phyloP scores from a whole-genome alignment of 2,113 vertebrate genomes.

The Macquaria australasica region DNA sequence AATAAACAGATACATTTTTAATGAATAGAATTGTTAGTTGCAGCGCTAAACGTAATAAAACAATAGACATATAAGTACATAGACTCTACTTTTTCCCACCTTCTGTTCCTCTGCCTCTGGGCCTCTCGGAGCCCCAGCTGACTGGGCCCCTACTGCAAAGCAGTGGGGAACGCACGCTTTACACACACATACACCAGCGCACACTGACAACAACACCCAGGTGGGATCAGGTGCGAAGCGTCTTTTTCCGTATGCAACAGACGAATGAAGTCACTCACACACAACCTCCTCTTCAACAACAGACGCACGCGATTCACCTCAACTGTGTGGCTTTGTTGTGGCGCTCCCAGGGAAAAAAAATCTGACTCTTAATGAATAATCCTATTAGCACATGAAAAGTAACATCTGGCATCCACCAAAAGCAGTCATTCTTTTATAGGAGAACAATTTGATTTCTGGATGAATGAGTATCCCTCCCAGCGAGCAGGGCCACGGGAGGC shows the following conservation, averaged over 20 bases:
- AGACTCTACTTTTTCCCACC: not conserved
- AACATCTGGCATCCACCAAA: conserved; percentile 78
- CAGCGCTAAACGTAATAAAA: not conserved
- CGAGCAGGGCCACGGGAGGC: conserved; percentile 37
- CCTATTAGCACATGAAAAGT: conserved; percentile 83
- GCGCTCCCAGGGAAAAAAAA: conserved; percentile 30
- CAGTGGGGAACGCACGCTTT: conserved; percentile 37
- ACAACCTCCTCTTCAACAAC: not conserved
- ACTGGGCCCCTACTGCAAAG: conserved; percentile 20
- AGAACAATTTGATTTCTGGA: conserved; percentile 69
- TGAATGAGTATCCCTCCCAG: conserved; percentile 59
- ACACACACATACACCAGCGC: conserved; percentile 27
- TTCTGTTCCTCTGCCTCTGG: conserved; percentile 19
- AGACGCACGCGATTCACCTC: conserved; percentile 32
- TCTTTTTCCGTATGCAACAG: conserved; percentile 14
- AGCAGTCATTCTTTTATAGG: conserved; percentile 57
- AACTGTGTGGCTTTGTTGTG: conserved; percentile 23
- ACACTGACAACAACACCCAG: conserved; percentile 39
- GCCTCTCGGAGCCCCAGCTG: conserved; percentile 27
- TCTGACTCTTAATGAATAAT: conserved; percentile 78
- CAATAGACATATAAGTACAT: not conserved
- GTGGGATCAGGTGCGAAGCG: conserved; percentile 56
- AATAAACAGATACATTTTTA: not conserved
- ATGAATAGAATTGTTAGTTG: not conserved
- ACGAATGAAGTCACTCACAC: conserved; percentile 9